phyloP scores from a whole-genome alignment of 2,888 invertebrate genomes.

The Acronicta alni region DNA sequence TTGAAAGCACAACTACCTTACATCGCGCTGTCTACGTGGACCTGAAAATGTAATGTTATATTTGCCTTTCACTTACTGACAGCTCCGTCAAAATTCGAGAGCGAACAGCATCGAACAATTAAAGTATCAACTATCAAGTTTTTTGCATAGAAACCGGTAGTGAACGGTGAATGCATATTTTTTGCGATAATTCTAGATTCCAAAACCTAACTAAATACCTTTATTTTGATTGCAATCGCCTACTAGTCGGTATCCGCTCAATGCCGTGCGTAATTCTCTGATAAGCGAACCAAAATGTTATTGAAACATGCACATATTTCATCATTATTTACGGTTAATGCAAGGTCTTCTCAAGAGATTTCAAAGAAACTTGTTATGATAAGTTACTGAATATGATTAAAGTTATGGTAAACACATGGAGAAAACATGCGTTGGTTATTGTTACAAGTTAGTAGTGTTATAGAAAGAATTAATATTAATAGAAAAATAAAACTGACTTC shows the following conservation, averaged over 20 bases:
- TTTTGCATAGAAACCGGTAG: constrained; percentile 9
- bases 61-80: constrained; percentile 43
- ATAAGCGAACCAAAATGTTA: constrained; percentile 37
- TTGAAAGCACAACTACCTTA: constrained; percentile 18
- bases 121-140: constrained; percentile 24
- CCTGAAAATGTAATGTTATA: constrained; percentile 32
- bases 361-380: no score
- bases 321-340: constrained; percentile 19
- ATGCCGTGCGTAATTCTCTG: constrained; percentile 40
- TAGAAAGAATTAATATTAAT: no score
- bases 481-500: no score
- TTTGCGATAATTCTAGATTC: constrained; percentile 1
- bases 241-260: constrained; percentile 30
- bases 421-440: no score
- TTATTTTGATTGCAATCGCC: constrained; percentile 12
- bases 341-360: neutral
- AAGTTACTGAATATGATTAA: no score
- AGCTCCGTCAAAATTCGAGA: constrained; percentile 42
- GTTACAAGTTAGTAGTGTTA: no score
- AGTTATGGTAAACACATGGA: no score
- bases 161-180: constrained; percentile 30
- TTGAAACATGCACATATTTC: constrained; percentile 38
- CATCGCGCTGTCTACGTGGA: constrained; percentile 28
- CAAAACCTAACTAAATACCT: neutral
- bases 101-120: constrained; percentile 9